These are phyloP conservation scores for Acheta domesticus DNA, from an alignment of 2,888 invertebrate species.

Conservation along the genomic window DNA sequence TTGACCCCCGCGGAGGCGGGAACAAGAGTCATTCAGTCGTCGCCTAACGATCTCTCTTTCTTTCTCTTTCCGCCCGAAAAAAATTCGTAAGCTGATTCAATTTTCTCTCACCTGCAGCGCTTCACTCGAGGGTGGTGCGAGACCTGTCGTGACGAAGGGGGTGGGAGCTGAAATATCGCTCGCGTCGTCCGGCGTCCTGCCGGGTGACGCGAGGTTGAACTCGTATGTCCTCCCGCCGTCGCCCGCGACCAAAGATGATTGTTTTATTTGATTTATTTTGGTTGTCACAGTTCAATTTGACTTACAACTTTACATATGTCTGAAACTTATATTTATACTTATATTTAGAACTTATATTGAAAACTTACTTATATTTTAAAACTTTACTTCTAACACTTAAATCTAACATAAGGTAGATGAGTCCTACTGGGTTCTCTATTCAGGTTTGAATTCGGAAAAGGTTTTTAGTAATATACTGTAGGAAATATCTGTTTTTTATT, in stretches of 20 bases:
- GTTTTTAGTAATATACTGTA: no score
- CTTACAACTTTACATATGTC: no score
- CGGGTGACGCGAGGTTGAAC: not conserved
- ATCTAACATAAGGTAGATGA: no score
- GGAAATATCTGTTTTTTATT: no score
- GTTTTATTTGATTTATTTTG: no score
- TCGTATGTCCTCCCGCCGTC: not conserved
- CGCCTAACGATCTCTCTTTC: conserved; percentile 5
- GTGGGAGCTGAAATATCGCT: not conserved
- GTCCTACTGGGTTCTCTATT: no score
- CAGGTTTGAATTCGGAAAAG: no score
- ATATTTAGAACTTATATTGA: no score
- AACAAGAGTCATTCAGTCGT: not conserved
- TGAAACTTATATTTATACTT: no score
- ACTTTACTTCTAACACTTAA: no score
- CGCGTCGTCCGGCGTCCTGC: not conserved
- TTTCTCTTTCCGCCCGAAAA: not conserved
- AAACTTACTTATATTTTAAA: no score
- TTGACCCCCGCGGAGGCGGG: not conserved
- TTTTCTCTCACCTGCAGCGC: conserved; percentile 2
- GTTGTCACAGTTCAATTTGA: no score
- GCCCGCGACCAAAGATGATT: not conserved
- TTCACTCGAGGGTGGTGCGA: not conserved
- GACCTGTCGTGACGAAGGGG: not conserved
- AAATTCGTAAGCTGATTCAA: not conserved